A percentile compares a stretch with the other conserved stretches of the same genome.
Evolutionary conservation across 2,797 vertebrate species (phyloP).

Genomic region (Peromyscus attwateri): DNA sequence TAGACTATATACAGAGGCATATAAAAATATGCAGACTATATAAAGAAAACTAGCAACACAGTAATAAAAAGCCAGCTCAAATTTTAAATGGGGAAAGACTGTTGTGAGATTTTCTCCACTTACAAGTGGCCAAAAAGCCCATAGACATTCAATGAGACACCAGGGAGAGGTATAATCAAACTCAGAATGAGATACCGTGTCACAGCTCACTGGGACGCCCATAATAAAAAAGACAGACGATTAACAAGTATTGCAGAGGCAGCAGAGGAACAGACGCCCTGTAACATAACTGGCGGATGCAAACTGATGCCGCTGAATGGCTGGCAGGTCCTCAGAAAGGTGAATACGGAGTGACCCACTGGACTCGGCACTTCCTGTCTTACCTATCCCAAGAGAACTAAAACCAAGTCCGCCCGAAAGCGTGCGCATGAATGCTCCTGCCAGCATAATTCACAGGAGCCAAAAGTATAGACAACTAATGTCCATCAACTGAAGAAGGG

Average conservation of each 20-base stretch:
- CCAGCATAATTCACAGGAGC: conserved; percentile 3
- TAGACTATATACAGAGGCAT: background rate
- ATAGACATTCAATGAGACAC: background rate
- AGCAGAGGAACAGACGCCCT: background rate
- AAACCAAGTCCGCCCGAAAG: conserved; percentile 5
- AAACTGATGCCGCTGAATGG: conserved; percentile 33
- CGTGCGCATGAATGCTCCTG: background rate
- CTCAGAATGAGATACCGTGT: background rate
- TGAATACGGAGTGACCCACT: background rate
- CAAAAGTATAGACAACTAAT: background rate
- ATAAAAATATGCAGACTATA: background rate
- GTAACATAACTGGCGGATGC: background rate
- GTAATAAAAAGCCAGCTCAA: background rate
- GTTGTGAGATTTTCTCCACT: background rate
- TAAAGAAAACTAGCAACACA: background rate
- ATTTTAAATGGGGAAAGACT: background rate
- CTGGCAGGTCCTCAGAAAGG: background rate
- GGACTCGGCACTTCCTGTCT: conserved; percentile 1
- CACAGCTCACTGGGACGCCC: background rate
- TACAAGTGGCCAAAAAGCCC: background rate
- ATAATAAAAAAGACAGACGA: conserved; percentile 21
- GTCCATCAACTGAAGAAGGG: background rate
- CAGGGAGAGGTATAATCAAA: background rate
- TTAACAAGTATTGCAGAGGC: background rate
- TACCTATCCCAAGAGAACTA: background rate